These are phyloP conservation scores for Oscheius onirici DNA, from an alignment of 2,888 invertebrate genomes.

Conservation along the genomic window DNA sequence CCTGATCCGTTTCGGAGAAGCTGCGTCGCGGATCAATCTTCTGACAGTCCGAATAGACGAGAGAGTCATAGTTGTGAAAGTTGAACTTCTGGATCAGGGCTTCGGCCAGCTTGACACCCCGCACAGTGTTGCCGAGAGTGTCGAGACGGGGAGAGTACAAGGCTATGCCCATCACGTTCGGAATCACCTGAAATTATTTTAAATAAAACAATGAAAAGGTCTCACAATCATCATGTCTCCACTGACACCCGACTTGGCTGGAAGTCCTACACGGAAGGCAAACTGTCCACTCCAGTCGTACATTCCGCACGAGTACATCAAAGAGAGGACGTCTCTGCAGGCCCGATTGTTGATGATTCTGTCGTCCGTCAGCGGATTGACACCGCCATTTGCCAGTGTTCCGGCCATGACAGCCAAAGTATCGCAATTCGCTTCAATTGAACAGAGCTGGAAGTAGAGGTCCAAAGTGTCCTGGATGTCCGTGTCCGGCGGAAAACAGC, in stretches of 20 bases:
- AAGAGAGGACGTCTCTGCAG: constrained; percentile 89
- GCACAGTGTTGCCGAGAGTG: constrained; percentile 75
- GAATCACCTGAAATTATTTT: constrained; percentile 77
- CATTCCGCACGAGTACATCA: constrained; percentile 94
- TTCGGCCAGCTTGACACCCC: constrained; percentile 92
- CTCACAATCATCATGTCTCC: constrained; percentile 87
- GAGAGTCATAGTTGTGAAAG: constrained; percentile 80
- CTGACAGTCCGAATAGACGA: constrained; percentile 76
- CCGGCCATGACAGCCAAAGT: constrained; percentile 91
- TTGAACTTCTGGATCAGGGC: constrained; percentile 86
- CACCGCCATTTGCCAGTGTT: constrained; percentile 92
- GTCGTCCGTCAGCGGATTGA: constrained; percentile 67
- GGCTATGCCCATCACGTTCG: constrained; percentile 94
- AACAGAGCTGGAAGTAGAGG: constrained; percentile 82
- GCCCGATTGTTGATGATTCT: constrained; percentile 78
- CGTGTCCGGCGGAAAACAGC: constrained; percentile 61
- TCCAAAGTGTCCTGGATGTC: constrained; percentile 74
- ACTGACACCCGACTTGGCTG: constrained; percentile 79
- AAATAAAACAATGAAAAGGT: neutral
- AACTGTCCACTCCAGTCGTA: constrained; percentile 91
- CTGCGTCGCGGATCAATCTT: constrained; percentile 91
- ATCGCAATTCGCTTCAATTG: constrained; percentile 93
- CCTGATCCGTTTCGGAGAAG: constrained; percentile 88
- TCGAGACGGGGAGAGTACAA: constrained; percentile 78
- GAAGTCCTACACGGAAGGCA: constrained; percentile 82